Percentiles rank a stretch among this genome's conserved stretches.
phyloP scores from a whole-genome alignment of 2,888 invertebrate species.

The Parochlus steinenii region DNA sequence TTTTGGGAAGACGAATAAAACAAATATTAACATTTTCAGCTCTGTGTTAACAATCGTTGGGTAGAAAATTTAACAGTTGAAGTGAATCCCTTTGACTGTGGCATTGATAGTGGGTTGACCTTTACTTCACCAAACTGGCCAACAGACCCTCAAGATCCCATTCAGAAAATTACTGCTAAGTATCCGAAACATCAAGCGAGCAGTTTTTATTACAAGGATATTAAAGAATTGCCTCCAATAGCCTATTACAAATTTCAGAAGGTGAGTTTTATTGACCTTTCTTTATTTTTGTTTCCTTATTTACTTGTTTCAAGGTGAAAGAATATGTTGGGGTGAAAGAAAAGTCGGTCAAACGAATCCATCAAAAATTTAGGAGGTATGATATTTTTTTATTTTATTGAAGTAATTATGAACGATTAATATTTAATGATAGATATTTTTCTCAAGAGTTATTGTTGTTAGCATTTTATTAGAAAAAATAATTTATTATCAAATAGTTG shows the following conservation, averaged over 20 bases:
- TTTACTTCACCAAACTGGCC: slow-evolving; percentile 96
- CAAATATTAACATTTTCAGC: slow-evolving; percentile 36
- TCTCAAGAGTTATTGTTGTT: too few species aligned
- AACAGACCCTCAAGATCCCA: slow-evolving; percentile 74
- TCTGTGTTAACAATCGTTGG: slow-evolving; percentile 86
- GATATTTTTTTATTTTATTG: too few species aligned
- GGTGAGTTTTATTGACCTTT: slow-evolving; percentile 34
- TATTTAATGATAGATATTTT: too few species aligned
- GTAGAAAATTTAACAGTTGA: slow-evolving; percentile 77
- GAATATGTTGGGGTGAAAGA: slow-evolving; percentile 9
- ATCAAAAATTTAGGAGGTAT: slow-evolving; percentile 10
- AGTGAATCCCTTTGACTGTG: slow-evolving; percentile 83
- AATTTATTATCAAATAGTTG: too few species aligned
- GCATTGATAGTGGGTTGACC: slow-evolving; percentile 88
- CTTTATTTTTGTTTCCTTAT: slow-evolving; percentile 17
- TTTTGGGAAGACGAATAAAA: too few species aligned
- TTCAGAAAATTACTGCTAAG: slow-evolving; percentile 74
- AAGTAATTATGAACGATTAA: too few species aligned
- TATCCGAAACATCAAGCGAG: slow-evolving; percentile 86
- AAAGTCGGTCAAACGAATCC: slow-evolving; percentile 6
- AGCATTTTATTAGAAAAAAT: too few species aligned
- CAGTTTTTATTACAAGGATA: slow-evolving; percentile 84
- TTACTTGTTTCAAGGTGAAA: slow-evolving; percentile 11
- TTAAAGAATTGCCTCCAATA: slow-evolving; percentile 72
- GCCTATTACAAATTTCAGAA: slow-evolving; percentile 84